These are phyloP conservation scores for Cinara cedri DNA, from an alignment of 2,888 invertebrate genomes.

Conservation along the genomic window DNA sequence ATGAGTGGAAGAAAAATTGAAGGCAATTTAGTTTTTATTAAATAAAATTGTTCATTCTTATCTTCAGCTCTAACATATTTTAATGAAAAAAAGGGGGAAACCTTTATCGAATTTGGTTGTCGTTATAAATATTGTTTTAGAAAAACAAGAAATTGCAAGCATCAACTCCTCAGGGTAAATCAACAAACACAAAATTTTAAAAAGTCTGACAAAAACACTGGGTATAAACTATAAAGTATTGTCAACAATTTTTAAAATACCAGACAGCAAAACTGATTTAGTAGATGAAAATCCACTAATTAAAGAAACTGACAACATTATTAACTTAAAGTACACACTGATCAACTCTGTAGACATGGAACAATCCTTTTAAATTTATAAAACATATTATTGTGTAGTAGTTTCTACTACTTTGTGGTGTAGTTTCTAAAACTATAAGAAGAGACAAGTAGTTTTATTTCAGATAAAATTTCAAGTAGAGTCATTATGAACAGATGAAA, in stretches of 20 bases:
- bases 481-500: background rate
- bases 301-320: background rate
- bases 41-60: slow-evolving; percentile 30
- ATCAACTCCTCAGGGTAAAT: slow-evolving; percentile 3
- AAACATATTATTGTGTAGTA: background rate
- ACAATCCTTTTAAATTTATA: background rate
- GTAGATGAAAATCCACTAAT: background rate
- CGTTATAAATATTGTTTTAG: background rate
- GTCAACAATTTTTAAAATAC: slow-evolving; percentile 9
- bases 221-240: background rate
- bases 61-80: slow-evolving; percentile 20
- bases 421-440: too few species aligned
- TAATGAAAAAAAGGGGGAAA: slow-evolving; percentile 27
- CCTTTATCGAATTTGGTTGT: background rate
- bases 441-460: too few species aligned
- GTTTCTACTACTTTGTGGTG: too few species aligned
- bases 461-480: too few species aligned
- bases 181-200: background rate
- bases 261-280: background rate
- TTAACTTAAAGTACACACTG: slow-evolving; percentile 8
- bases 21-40: slow-evolving; percentile 29
- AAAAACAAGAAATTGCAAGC: slow-evolving; percentile 17
- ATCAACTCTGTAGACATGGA: background rate
- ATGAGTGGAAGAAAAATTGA: background rate
- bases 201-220: background rate